Percentiles rank a stretch among this genome's conserved stretches.
Evolutionary conservation across 2,888 invertebrate genomes (phyloP).

Genomic region (Zaprionus lineosus): DNA sequence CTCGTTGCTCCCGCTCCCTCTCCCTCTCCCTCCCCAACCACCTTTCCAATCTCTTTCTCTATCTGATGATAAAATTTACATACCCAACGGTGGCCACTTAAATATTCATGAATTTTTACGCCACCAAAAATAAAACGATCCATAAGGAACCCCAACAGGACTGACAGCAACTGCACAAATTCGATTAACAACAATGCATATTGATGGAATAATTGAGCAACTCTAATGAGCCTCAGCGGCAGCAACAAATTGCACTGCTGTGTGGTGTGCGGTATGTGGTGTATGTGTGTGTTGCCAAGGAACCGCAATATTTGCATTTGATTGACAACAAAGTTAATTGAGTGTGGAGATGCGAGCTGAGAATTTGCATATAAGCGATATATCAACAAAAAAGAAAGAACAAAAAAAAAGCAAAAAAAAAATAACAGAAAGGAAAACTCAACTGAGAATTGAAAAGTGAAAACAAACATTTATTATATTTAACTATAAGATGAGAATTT

Average conservation of each 20-base stretch:
- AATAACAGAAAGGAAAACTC: too few species aligned
- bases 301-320: conserved; percentile 76
- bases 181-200: conserved; percentile 76
- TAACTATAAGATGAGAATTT: conserved; percentile 62
- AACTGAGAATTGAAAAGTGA: conserved; percentile 8
- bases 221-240: conserved; percentile 74
- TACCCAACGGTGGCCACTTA: conserved; percentile 52
- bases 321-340: conserved; percentile 80
- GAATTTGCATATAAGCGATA: conserved; percentile 64
- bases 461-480: conserved; percentile 72
- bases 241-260: conserved; percentile 71
- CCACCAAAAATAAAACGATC: conserved; percentile 14
- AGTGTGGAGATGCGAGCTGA: conserved; percentile 60
- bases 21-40: too few species aligned
- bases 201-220: conserved; percentile 82
- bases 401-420: conserved; percentile 1
- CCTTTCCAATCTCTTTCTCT: too few species aligned
- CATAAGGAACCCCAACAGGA: background rate
- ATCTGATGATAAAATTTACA: conserved; percentile 8
- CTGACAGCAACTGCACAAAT: conserved; percentile 43
- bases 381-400: conserved; percentile 9
- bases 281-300: conserved; percentile 27
- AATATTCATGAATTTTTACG: conserved; percentile 71
- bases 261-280: conserved; percentile 19
- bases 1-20: background rate